phyloP scores from a whole-genome alignment of 1,140 invertebrate species.

The Trichonephila inaurata region DNA sequence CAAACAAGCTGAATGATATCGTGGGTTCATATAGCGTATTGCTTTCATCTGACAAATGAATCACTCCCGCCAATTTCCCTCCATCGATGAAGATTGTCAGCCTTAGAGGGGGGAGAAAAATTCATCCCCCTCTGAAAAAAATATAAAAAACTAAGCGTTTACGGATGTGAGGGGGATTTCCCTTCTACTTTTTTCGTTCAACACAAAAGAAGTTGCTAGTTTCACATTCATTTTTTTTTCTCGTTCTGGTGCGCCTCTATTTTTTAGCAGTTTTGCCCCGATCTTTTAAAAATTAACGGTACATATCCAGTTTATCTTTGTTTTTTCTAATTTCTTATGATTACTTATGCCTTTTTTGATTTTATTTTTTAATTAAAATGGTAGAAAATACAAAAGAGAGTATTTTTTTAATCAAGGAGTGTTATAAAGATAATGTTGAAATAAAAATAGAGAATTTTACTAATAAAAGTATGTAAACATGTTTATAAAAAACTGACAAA shows the following conservation, averaged over 20 bases:
- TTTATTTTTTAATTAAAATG: neutral
- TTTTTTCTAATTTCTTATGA: neutral
- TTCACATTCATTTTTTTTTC: neutral
- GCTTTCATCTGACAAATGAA: slow-evolving; percentile 35
- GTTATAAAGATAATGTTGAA: too few relatives aligned
- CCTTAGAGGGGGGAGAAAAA: neutral
- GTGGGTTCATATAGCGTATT: neutral
- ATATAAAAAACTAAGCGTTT: slow-evolving; percentile 14
- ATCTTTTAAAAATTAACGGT: neutral
- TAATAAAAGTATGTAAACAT: too few relatives aligned
- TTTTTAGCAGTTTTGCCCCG: neutral
- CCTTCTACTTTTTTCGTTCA: neutral
- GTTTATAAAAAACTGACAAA: too few relatives aligned
- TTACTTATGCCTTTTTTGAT: neutral
- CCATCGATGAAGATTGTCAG: slow-evolving; percentile 26
- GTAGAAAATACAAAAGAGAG: too few relatives aligned
- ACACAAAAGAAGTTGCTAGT: neutral
- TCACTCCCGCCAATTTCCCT: slow-evolving; percentile 25
- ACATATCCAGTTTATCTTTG: neutral
- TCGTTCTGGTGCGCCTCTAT: neutral
- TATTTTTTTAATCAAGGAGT: too few relatives aligned
- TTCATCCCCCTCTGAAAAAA: neutral
- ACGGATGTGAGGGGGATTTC: neutral
- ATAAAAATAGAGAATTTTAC: too few relatives aligned
- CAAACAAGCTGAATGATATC: slow-evolving; percentile 38